A percentile compares a stretch with the other conserved stretches of the same genome.
Evolutionary conservation across 2,888 invertebrate genomes (phyloP).

Genomic region (Melieria omissa): DNA sequence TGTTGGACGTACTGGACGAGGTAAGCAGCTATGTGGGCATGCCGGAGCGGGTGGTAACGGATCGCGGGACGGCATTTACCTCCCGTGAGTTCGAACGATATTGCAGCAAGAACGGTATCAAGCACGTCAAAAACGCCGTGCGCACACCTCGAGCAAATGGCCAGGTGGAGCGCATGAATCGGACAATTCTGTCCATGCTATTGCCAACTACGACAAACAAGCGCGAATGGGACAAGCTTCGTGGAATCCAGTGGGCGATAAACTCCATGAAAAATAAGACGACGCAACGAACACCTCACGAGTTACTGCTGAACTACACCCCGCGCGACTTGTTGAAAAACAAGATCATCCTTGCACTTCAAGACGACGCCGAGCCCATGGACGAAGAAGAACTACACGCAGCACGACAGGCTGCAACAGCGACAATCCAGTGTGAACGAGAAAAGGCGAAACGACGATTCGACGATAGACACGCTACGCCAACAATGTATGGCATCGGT

Average conservation of each 20-base stretch:
- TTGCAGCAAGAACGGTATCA: too few relatives aligned
- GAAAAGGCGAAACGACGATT: slow-evolving; percentile 30
- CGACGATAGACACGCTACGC: slow-evolving; percentile 31
- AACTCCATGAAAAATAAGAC: slow-evolving; percentile 36
- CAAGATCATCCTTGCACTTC: too few relatives aligned
- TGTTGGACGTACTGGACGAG: too few relatives aligned
- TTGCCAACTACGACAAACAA: slow-evolving; percentile 20
- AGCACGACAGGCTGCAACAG: neutral
- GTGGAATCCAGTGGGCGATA: slow-evolving; percentile 34
- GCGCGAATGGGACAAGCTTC: slow-evolving; percentile 34
- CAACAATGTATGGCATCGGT: slow-evolving; percentile 26
- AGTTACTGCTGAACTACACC: too few relatives aligned
- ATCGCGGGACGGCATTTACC: too few relatives aligned
- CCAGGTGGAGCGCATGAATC: slow-evolving; percentile 8
- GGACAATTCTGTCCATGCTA: slow-evolving; percentile 4
- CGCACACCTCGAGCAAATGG: slow-evolving; percentile 16
- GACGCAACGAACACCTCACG: slow-evolving; percentile 30
- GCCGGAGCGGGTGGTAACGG: too few relatives aligned
- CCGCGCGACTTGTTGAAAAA: neutral
- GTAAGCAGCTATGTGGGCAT: too few relatives aligned
- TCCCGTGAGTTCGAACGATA: too few relatives aligned
- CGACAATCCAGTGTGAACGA: slow-evolving; percentile 15
- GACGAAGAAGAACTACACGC: neutral
- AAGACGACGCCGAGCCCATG: too few relatives aligned
- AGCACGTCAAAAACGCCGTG: slow-evolving; percentile 39